Conservation (phyloP, 2,113 vertebrate species). For the Pogona vitticeps region DNA sequence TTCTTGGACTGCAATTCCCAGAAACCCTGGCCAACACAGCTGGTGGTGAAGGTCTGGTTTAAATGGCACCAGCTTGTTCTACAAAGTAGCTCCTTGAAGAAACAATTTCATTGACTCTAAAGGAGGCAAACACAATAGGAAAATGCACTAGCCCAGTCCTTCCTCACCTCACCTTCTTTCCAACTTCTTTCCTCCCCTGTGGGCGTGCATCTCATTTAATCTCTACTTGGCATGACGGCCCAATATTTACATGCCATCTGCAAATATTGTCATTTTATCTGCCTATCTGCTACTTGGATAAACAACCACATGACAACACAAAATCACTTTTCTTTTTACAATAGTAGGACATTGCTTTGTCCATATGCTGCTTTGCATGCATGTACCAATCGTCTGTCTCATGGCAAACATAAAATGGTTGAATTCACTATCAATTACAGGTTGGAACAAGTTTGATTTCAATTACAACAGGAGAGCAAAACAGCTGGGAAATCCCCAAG, state of each 20-base stretch:
- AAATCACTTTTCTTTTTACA: slow-evolving; percentile 51
- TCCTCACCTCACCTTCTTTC: too few species aligned
- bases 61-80: too few species aligned
- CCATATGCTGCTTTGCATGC: slow-evolving; percentile 66
- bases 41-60: too few species aligned
- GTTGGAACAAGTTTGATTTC: slow-evolving; percentile 80
- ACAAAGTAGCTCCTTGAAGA: background rate
- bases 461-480: slow-evolving; percentile 78
- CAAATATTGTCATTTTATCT: background rate
- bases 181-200: background rate
- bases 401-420: slow-evolving; percentile 78
- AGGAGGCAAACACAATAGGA: background rate
- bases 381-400: slow-evolving; percentile 75
- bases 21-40: too few species aligned
- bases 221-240: background rate
- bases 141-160: background rate
- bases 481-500: slow-evolving; percentile 79
- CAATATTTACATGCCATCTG: background rate
- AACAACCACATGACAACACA: slow-evolving; percentile 36
- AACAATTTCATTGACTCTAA: background rate
- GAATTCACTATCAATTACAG: slow-evolving; percentile 80
- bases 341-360: slow-evolving; percentile 59
- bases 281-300: slow-evolving; percentile 13
- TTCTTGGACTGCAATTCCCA: too few species aligned
- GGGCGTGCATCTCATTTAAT: background rate